A percentile compares a stretch with the other conserved stretches of the same genome.
These are phyloP conservation scores for Saccostrea glomerata DNA, from an alignment of 1,140 invertebrate species.

Conservation along the genomic window DNA sequence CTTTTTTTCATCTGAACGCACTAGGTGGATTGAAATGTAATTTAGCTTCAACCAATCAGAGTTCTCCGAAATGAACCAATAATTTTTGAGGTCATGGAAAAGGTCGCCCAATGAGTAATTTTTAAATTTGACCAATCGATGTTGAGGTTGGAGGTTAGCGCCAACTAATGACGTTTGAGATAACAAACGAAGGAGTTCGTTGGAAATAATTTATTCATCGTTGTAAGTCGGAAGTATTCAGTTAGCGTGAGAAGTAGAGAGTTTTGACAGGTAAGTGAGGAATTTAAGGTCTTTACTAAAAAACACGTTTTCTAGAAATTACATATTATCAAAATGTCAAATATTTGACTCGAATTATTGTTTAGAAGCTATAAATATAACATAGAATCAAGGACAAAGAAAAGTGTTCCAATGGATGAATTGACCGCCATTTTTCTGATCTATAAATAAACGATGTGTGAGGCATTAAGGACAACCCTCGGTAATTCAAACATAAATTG, in stretches of 20 bases:
- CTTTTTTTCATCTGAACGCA: not conserved
- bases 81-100: not conserved
- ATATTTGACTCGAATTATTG: not conserved
- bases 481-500: too few relatives aligned
- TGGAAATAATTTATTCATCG: constrained; percentile 10
- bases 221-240: not conserved
- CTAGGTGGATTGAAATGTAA: not conserved
- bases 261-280: not conserved
- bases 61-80: not conserved
- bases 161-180: not conserved
- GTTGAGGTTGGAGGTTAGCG: not conserved
- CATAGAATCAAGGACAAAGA: not conserved
- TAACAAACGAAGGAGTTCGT: not conserved
- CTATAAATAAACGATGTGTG: not conserved
- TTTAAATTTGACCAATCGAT: constrained; percentile 4
- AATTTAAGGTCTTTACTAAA: not conserved
- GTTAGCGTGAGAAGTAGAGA: not conserved
- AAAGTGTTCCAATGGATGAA: not conserved
- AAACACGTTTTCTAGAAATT: not conserved
- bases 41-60: not conserved
- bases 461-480: not conserved
- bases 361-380: not conserved
- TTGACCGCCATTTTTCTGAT: not conserved
- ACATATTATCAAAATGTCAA: not conserved
- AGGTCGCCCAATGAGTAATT: not conserved